Conservation (phyloP, 1,140 invertebrate species). For the Drosophila pandora region DNA sequence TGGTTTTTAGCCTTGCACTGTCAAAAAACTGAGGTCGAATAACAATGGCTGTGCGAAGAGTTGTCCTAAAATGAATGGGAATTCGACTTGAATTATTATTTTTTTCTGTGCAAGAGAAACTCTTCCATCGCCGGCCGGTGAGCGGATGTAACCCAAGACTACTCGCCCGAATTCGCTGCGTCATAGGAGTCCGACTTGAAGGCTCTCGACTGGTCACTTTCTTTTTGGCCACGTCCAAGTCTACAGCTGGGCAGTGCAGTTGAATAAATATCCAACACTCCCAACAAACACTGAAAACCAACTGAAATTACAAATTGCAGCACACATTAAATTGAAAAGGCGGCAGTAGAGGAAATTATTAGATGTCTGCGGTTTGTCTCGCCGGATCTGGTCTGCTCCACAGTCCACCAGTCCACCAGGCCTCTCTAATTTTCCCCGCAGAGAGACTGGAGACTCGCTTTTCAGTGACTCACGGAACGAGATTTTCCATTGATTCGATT, state of each 20-base stretch:
- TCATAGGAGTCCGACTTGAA: conserved; percentile 25
- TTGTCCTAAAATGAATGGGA: neutral
- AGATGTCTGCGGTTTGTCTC: conserved; percentile 68
- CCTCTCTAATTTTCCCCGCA: conserved; percentile 27
- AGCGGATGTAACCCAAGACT: conserved; percentile 52
- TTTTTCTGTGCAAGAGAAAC: conserved; percentile 62
- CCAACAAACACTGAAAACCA: conserved; percentile 10
- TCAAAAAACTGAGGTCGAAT: conserved; percentile 8
- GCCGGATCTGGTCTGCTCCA: conserved; percentile 22
- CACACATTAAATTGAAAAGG: conserved; percentile 19
- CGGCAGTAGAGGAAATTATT: conserved; percentile 62
- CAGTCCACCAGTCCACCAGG: conserved; percentile 1
- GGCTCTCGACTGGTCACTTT: conserved; percentile 45
- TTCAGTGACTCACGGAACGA: conserved; percentile 33
- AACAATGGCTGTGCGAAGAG: neutral
- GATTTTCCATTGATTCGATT: conserved; percentile 30
- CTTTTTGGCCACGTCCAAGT: conserved; percentile 49
- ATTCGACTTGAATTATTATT: neutral
- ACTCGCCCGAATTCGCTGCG: conserved; percentile 28
- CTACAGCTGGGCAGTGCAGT: conserved; percentile 23
- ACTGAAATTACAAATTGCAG: conserved; percentile 45
- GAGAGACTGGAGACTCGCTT: conserved; percentile 20
- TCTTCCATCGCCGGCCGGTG: conserved; percentile 44
- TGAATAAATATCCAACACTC: conserved; percentile 13
- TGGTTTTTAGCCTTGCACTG: conserved; percentile 34